Conservation (phyloP, 2,113 vertebrate species). For the Octodon degus region DNA sequence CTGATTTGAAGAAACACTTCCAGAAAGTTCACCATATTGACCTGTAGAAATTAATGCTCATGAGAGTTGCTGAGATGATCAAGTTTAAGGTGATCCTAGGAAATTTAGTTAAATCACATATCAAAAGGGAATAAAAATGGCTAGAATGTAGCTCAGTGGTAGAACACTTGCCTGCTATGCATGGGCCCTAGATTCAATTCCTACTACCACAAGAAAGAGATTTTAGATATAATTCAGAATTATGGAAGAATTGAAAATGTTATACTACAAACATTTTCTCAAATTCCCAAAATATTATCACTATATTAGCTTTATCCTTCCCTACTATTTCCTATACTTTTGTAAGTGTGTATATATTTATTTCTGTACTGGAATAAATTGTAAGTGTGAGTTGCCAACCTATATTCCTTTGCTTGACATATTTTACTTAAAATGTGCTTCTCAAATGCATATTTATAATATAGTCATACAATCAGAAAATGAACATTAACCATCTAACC, state of each 20-base stretch:
- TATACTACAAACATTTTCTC: neutral
- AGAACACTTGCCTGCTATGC: neutral
- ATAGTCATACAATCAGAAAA: neutral
- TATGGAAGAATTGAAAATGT: neutral
- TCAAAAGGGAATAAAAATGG: neutral
- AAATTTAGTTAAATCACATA: neutral
- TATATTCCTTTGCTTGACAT: neutral
- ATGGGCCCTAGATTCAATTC: neutral
- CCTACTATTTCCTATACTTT: neutral
- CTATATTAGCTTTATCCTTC: neutral
- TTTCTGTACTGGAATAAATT: neutral
- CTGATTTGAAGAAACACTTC: neutral
- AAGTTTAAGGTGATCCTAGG: neutral
- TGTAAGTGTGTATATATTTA: neutral
- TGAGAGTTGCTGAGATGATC: neutral
- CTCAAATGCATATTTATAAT: neutral
- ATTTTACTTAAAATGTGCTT: neutral
- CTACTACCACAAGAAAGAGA: neutral
- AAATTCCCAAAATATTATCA: neutral
- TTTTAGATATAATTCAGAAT: neutral
- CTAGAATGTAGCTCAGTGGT: neutral
- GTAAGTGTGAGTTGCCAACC: neutral
- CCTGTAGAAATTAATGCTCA: neutral
- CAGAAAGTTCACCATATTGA: neutral
- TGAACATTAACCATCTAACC: neutral